Conservation (phyloP, 2,888 invertebrate genomes). For the Neuroscelio doddi region DNA sequence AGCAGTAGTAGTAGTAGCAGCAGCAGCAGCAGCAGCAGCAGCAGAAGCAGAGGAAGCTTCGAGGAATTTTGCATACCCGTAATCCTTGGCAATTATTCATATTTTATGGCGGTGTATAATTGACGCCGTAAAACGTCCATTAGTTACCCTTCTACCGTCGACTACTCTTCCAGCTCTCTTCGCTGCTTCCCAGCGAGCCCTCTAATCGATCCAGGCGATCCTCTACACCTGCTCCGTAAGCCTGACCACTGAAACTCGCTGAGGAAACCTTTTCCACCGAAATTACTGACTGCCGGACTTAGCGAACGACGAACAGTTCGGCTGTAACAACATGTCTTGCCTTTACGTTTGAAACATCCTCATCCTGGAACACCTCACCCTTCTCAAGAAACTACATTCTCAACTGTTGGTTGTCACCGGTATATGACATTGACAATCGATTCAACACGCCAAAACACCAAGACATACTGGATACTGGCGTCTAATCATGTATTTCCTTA, state of each 20-base stretch:
- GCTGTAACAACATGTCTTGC: slow-evolving; percentile 46
- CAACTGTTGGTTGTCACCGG: slow-evolving; percentile 19
- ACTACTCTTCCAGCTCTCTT: slow-evolving; percentile 32
- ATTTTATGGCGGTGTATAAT: slow-evolving; percentile 66
- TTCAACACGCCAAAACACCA: slow-evolving; percentile 19
- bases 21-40: slow-evolving; percentile 31
- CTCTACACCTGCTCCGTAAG: slow-evolving; percentile 15
- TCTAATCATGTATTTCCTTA: slow-evolving; percentile 21
- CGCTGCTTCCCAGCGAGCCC: slow-evolving; percentile 18
- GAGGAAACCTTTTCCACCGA: slow-evolving; percentile 36
- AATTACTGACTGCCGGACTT: slow-evolving; percentile 47
- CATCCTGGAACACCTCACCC: slow-evolving; percentile 37
- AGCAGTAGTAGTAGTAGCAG: slow-evolving; percentile 20
- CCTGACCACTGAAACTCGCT: slow-evolving; percentile 39
- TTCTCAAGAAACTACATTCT: slow-evolving; percentile 38
- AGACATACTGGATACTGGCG: slow-evolving; percentile 1
- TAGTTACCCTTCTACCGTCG: slow-evolving; percentile 56
- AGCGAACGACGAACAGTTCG: slow-evolving; percentile 36
- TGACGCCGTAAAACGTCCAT: slow-evolving; percentile 67
- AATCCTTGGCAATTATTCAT: slow-evolving; percentile 64
- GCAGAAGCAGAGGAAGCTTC: slow-evolving; percentile 35
- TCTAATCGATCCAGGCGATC: slow-evolving; percentile 34
- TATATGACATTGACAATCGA: slow-evolving; percentile 38
- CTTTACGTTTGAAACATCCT: slow-evolving; percentile 31
- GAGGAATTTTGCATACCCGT: slow-evolving; percentile 55